A percentile compares a stretch with the other conserved stretches of the same genome.
phyloP scores from a whole-genome alignment of 1,140 invertebrate genomes.

The Lordiphosa stackelbergi region DNA sequence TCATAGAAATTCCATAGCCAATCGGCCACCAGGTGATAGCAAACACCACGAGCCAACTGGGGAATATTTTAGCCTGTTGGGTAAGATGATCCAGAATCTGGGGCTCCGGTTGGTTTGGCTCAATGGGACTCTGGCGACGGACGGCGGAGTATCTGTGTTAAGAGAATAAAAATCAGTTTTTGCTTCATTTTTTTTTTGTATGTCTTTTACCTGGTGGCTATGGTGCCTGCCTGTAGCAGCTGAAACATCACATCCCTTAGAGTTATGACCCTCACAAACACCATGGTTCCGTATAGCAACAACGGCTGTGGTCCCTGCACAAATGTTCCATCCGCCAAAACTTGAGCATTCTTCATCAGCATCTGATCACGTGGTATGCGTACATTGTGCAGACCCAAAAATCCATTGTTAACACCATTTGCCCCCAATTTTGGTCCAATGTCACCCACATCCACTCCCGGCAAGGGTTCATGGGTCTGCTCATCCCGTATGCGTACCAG shows the following conservation, averaged over 20 bases:
- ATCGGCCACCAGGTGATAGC: slow-evolving; percentile 84
- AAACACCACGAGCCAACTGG: slow-evolving; percentile 86
- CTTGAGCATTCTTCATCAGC: slow-evolving; percentile 95
- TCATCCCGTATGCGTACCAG: slow-evolving; percentile 93
- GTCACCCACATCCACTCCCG: slow-evolving; percentile 94
- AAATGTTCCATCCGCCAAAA: slow-evolving; percentile 91
- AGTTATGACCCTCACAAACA: slow-evolving; percentile 91
- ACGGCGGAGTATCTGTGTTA: slow-evolving; percentile 88
- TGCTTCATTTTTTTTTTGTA: no score
- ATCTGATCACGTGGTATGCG: slow-evolving; percentile 92
- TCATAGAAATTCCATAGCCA: slow-evolving; percentile 90
- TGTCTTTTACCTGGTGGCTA: slow-evolving; percentile 81
- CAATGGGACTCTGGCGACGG: slow-evolving; percentile 89
- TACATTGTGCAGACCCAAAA: slow-evolving; percentile 89
- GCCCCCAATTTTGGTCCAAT: slow-evolving; percentile 95
- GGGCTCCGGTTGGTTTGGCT: slow-evolving; percentile 85
- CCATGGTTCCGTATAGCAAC: slow-evolving; percentile 95
- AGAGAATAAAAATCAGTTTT: neutral
- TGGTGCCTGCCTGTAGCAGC: slow-evolving; percentile 89
- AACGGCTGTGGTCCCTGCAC: slow-evolving; percentile 89
- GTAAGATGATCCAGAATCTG: slow-evolving; percentile 95
- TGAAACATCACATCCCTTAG: slow-evolving; percentile 84
- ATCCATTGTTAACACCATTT: slow-evolving; percentile 94
- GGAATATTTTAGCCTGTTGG: slow-evolving; percentile 93
- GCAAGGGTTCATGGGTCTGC: slow-evolving; percentile 89